Evolutionary conservation across 2,797 vertebrate species (phyloP).

Genomic region (Halcyon smyrnensis): DNA sequence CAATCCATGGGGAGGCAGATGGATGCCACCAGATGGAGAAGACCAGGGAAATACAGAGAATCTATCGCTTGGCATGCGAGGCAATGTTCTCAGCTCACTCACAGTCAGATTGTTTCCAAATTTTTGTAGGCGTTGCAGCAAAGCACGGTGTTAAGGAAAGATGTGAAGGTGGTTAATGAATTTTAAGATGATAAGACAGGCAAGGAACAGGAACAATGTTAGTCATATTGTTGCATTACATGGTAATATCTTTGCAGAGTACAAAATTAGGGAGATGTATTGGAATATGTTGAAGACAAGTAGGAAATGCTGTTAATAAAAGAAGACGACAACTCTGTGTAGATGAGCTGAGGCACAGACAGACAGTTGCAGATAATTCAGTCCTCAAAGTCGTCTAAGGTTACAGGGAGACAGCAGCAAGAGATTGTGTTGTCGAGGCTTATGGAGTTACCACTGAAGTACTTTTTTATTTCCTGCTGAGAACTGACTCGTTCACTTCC

Average conservation of each 20-base stretch:
- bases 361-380: background rate
- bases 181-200: background rate
- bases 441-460: background rate
- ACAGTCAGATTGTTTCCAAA: constrained; percentile 25
- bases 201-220: background rate
- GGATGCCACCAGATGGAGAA: background rate
- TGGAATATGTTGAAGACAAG: background rate
- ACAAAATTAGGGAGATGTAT: background rate
- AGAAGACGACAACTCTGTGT: background rate
- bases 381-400: constrained; percentile 34
- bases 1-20: background rate
- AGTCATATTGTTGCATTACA: background rate
- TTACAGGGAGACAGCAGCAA: background rate
- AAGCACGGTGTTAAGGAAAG: background rate
- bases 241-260: background rate
- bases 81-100: constrained; percentile 5
- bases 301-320: background rate
- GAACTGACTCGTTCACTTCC: background rate
- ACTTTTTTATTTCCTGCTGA: constrained; percentile 26
- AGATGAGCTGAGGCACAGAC: background rate
- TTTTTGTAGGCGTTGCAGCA: constrained; percentile 53
- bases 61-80: background rate
- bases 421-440: background rate
- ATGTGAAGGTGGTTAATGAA: constrained; percentile 33
- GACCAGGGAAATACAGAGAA: background rate